These are phyloP conservation scores for Varecia variegata DNA, from an alignment of 2,797 vertebrate species.

Conservation along the genomic window DNA sequence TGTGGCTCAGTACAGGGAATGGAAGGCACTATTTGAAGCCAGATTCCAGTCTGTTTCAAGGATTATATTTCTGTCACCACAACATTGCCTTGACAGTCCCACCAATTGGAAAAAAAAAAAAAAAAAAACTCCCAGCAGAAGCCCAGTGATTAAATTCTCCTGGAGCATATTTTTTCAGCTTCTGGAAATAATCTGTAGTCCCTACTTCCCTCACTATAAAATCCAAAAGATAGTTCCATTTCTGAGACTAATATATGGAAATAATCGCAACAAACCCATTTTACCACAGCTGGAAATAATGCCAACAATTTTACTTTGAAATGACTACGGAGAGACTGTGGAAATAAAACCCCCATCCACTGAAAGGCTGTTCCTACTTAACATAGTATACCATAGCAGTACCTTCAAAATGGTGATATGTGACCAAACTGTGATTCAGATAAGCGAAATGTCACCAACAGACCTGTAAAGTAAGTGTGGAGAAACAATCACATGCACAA, in stretches of 20 bases:
- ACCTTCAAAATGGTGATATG: neutral
- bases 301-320: conserved; percentile 49
- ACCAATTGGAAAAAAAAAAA: neutral
- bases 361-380: conserved; percentile 14
- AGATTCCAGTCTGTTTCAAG: conserved; percentile 50
- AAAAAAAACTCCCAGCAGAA: conserved; percentile 56
- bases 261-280: conserved; percentile 44
- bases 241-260: conserved; percentile 51
- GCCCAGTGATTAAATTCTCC: conserved; percentile 57
- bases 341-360: conserved; percentile 56
- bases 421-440: neutral
- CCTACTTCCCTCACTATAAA: neutral
- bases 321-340: neutral
- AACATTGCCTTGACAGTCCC: conserved; percentile 39
- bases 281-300: conserved; percentile 40
- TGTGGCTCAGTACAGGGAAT: conserved; percentile 49
- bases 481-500: conserved; percentile 77
- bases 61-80: conserved; percentile 64
- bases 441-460: neutral
- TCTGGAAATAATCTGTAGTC: conserved; percentile 37
- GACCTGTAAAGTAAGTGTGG: conserved; percentile 71
- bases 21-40: conserved; percentile 71
- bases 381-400: neutral
- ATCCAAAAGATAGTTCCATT: conserved; percentile 12
- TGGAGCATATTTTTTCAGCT: neutral